Conservation (phyloP, 2,888 invertebrate species). For the Syrista parreyssii region DNA sequence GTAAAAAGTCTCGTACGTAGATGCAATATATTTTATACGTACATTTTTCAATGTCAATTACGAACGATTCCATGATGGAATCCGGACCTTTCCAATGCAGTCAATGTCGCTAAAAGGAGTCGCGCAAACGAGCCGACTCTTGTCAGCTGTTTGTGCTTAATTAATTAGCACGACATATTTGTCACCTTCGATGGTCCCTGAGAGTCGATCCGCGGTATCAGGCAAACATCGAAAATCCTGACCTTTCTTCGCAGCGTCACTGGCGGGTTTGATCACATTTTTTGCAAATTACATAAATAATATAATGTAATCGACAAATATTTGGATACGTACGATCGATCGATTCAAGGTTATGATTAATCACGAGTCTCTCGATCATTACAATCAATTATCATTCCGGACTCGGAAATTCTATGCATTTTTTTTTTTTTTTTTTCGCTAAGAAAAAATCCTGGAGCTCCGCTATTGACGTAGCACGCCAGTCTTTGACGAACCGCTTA, state of each 20-base stretch:
- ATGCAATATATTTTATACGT: neutral
- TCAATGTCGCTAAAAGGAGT: slow-evolving; percentile 7
- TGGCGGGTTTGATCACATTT: neutral
- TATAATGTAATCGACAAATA: neutral
- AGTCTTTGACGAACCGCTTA: neutral
- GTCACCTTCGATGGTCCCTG: neutral
- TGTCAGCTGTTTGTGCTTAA: neutral
- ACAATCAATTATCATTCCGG: neutral
- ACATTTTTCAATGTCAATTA: slow-evolving; percentile 15
- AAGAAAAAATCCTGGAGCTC: neutral
- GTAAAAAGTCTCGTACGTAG: neutral
- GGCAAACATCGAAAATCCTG: neutral
- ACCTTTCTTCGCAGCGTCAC: neutral
- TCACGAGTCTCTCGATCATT: neutral
- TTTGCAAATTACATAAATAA: neutral
- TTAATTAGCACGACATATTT: neutral
- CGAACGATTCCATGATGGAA: slow-evolving; percentile 18
- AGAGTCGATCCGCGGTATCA: neutral
- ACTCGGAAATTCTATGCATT: neutral
- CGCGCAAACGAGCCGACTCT: neutral
- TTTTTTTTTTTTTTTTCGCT: neutral
- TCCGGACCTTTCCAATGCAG: slow-evolving; percentile 16
- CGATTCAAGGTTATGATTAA: neutral
- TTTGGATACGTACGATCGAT: neutral
- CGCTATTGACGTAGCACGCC: neutral